Evolutionary conservation across 1,140 invertebrate genomes (phyloP).

Genomic region (Nymphalis io): DNA sequence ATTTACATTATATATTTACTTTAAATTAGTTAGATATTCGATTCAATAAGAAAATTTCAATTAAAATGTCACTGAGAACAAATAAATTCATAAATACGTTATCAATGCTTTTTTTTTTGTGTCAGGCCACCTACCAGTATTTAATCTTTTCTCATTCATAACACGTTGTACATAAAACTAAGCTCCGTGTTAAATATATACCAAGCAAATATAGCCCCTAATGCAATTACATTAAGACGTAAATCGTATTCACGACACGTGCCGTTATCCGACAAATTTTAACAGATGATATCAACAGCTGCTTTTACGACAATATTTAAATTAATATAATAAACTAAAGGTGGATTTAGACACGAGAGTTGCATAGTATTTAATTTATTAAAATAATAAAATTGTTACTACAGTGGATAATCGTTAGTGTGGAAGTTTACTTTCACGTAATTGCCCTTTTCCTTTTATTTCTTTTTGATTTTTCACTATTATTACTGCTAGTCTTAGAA

Average conservation of each 20-base stretch:
- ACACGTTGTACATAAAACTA: neutral
- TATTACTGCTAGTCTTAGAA: no score
- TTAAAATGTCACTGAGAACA: neutral
- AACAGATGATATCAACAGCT: slow-evolving; percentile 32
- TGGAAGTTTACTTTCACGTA: no score
- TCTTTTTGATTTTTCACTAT: no score
- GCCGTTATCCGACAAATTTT: neutral
- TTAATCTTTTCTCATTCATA: slow-evolving; percentile 11
- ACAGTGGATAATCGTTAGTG: neutral
- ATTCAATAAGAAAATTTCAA: neutral
- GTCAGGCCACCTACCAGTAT: slow-evolving; percentile 16
- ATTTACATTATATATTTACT: no score
- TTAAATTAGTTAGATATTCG: neutral
- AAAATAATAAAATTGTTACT: no score
- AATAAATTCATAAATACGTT: neutral
- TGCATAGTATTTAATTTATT: no score
- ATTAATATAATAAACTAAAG: slow-evolving; percentile 10
- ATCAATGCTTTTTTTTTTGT: neutral
- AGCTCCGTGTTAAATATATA: neutral
- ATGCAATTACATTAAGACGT: neutral
- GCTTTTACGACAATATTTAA: slow-evolving; percentile 34
- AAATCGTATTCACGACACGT: neutral
- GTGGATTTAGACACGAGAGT: neutral
- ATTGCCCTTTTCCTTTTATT: no score
- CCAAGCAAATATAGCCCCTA: slow-evolving; percentile 6